Conservation (phyloP, 1,140 invertebrate species). For the Goniozus legneri region DNA sequence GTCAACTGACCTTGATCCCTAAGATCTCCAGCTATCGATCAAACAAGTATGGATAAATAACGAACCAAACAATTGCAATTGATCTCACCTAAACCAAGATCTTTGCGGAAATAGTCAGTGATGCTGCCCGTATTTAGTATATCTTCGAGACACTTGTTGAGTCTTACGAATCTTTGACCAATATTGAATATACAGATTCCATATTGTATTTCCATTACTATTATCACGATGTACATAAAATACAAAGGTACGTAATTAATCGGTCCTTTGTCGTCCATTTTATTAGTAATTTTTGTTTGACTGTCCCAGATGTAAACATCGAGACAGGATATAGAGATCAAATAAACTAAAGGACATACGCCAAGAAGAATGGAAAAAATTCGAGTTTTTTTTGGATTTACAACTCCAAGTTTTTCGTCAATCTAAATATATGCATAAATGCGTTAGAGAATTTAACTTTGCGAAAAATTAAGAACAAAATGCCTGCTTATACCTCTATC, state of each 20-base stretch:
- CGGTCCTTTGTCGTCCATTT: constrained; percentile 37
- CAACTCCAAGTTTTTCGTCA: constrained; percentile 33
- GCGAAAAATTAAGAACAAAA: constrained; percentile 2
- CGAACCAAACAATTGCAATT: not conserved
- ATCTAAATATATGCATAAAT: no score
- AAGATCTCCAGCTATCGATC: constrained; percentile 8
- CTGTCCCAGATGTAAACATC: constrained; percentile 38
- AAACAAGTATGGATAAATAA: no score
- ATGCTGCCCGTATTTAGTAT: constrained; percentile 27
- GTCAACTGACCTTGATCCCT: constrained; percentile 22
- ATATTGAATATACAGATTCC: constrained; percentile 41
- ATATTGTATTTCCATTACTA: constrained; percentile 44
- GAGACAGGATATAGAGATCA: constrained; percentile 27
- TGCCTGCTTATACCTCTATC: constrained; percentile 42
- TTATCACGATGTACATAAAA: constrained; percentile 43
- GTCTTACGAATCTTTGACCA: constrained; percentile 35
- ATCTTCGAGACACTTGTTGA: constrained; percentile 40
- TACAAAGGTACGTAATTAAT: constrained; percentile 48
- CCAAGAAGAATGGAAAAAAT: constrained; percentile 27
- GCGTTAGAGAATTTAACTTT: not conserved
- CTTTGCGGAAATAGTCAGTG: constrained; percentile 33
- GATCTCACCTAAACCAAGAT: constrained; percentile 30
- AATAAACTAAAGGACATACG: constrained; percentile 18
- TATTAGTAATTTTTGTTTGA: constrained; percentile 24
- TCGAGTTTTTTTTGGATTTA: constrained; percentile 27